A percentile compares a stretch with the other conserved stretches of the same genome.
phyloP scores from a whole-genome alignment of 2,888 invertebrate species.

The Junonia oenone region DNA sequence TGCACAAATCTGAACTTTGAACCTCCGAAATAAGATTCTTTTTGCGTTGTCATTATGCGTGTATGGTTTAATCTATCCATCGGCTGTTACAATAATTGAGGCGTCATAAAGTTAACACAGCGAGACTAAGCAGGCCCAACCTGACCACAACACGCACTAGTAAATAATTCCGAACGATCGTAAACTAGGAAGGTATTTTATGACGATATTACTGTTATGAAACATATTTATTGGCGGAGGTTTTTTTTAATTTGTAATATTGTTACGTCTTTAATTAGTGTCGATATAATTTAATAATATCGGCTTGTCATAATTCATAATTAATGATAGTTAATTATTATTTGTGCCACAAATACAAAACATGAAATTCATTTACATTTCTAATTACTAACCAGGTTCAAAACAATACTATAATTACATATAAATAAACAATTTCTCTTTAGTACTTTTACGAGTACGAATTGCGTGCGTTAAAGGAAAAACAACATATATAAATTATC shows the following conservation, averaged over 20 bases:
- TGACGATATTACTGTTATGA: constrained; percentile 23
- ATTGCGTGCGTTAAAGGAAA: background rate
- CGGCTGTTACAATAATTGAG: constrained; percentile 31
- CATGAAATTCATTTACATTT: background rate
- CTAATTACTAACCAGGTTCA: background rate
- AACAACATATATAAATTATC: constrained; percentile 1
- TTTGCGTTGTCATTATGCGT: background rate
- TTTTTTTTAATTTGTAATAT: constrained; percentile 20
- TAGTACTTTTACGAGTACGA: background rate
- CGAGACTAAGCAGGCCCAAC: constrained; percentile 34
- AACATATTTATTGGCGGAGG: constrained; percentile 22
- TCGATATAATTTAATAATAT: constrained; percentile 12
- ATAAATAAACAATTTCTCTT: background rate
- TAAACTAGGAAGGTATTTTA: constrained; percentile 27
- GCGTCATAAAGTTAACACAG: constrained; percentile 36
- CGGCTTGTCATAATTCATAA: background rate
- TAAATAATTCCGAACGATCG: constrained; percentile 24
- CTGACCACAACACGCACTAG: constrained; percentile 33
- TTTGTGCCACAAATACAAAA: too few species aligned
- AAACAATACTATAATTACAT: background rate
- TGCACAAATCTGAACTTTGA: constrained; percentile 3
- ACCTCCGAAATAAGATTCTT: background rate
- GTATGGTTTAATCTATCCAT: constrained; percentile 25
- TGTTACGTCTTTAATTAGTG: constrained; percentile 14
- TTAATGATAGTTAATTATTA: too few species aligned